Evolutionary conservation across 2,113 vertebrate genomes (phyloP).

Genomic region (Seriola aureovittata): DNA sequence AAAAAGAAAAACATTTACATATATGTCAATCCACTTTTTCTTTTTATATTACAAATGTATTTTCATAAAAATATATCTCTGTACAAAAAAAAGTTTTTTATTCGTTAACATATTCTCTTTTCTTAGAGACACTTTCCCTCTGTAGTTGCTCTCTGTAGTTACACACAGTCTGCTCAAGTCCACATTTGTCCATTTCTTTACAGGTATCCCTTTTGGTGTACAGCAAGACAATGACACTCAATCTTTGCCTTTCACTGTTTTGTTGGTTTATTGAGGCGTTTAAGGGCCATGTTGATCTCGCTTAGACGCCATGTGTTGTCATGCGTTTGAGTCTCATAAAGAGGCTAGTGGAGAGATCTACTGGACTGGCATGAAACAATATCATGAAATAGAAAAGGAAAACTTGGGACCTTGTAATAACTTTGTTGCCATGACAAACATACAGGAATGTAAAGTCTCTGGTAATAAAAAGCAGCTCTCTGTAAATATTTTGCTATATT

Average conservation of each 20-base stretch:
- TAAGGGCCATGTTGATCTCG: conserved; percentile 43
- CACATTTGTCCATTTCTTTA: conserved; percentile 50
- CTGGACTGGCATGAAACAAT: conserved; percentile 50
- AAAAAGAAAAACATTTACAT: conserved; percentile 94
- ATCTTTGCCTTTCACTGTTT: conserved; percentile 47
- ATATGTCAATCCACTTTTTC: conserved; percentile 88
- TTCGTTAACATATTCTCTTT: conserved; percentile 80
- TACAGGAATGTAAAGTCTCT: conserved; percentile 45
- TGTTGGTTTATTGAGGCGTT: conserved; percentile 54
- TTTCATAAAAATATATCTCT: conserved; percentile 99
- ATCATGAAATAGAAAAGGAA: conserved; percentile 5
- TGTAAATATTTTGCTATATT: conserved; percentile 44
- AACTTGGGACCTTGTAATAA: conserved; percentile 20
- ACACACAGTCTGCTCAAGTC: conserved; percentile 67
- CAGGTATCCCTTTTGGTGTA: conserved; percentile 70
- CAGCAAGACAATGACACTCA: conserved; percentile 42
- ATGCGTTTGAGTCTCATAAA: conserved; percentile 37
- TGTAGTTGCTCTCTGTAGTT: conserved; percentile 53
- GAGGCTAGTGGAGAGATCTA: conserved; percentile 48
- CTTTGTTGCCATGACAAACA: conserved; percentile 42
- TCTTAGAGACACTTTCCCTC: conserved; percentile 66
- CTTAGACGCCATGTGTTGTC: conserved; percentile 31
- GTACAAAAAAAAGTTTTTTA: conserved; percentile 91
- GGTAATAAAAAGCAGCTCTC: conserved; percentile 50
- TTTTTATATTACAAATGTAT: conserved; percentile 99